Percentiles rank a stretch among this genome's conserved stretches.
Evolutionary conservation across 2,888 invertebrate species (phyloP).

Genomic region (Sarcophaga carnaria): DNA sequence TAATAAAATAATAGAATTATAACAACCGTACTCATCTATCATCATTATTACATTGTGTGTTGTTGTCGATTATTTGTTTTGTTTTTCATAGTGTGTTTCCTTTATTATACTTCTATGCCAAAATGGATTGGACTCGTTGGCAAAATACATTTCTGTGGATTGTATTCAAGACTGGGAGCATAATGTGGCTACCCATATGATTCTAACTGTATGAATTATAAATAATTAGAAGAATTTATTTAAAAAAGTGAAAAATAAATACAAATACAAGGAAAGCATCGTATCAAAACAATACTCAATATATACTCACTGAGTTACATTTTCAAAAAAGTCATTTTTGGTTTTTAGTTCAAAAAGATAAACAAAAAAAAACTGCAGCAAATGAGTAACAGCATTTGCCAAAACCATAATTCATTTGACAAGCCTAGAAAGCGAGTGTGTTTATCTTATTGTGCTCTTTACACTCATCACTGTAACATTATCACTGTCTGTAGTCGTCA

Average conservation of each 20-base stretch:
- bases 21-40: conserved; percentile 33
- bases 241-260: conserved; percentile 20
- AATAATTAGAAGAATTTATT: conserved; percentile 36
- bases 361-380: conserved; percentile 26
- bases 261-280: conserved; percentile 3
- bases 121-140: conserved; percentile 82
- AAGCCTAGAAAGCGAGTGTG: conserved; percentile 12
- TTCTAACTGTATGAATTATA: conserved; percentile 69
- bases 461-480: not conserved
- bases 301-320: not conserved
- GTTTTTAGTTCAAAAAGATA: conserved; percentile 34
- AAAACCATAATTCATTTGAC: conserved; percentile 26
- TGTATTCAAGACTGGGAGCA: conserved; percentile 75
- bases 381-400: conserved; percentile 8
- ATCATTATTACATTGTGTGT: conserved; percentile 44
- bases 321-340: conserved; percentile 11
- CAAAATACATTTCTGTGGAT: conserved; percentile 79
- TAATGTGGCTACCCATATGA: conserved; percentile 81
- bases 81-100: conserved; percentile 29
- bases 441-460: conserved; percentile 40
- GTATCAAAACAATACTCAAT: conserved; percentile 44
- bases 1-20: conserved; percentile 8
- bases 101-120: conserved; percentile 68
- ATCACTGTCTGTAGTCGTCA: conserved; percentile 9
- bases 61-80: not conserved